Evolutionary conservation across 2,888 invertebrate genomes (phyloP).

Genomic region (Subacronicta megacephala): DNA sequence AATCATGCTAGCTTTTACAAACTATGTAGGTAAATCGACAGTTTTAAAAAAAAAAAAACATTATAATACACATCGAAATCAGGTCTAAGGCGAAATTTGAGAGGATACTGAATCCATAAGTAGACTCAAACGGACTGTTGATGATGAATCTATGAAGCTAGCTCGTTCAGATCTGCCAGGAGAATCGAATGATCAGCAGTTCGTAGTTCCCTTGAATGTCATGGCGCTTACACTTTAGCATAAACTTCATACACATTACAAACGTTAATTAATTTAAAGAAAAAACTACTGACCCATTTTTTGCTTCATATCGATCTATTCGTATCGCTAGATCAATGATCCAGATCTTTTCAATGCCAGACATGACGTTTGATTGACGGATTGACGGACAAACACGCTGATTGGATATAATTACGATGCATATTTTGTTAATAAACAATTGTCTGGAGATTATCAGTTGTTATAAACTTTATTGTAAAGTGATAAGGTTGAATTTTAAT

Average conservation of each 20-base stretch:
- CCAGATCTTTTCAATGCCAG: slow-evolving; percentile 72
- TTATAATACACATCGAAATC: too few species aligned
- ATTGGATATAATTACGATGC: slow-evolving; percentile 88
- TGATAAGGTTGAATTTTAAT: slow-evolving; percentile 32
- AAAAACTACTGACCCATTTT: slow-evolving; percentile 64
- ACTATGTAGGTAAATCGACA: too few species aligned
- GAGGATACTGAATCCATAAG: too few species aligned
- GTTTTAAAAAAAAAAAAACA: too few species aligned
- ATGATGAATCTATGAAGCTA: too few species aligned
- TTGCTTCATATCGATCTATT: slow-evolving; percentile 61
- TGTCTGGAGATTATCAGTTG: slow-evolving; percentile 47
- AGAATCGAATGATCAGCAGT: too few species aligned
- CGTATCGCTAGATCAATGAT: slow-evolving; percentile 71
- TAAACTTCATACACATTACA: slow-evolving; percentile 29
- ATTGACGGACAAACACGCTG: slow-evolving; percentile 81
- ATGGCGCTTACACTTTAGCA: slow-evolving; percentile 24
- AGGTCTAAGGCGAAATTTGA: too few species aligned
- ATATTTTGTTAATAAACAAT: slow-evolving; percentile 78
- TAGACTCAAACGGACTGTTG: too few species aligned
- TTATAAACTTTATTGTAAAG: background rate
- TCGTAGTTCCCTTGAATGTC: slow-evolving; percentile 32
- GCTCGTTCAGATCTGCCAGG: too few species aligned
- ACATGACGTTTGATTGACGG: slow-evolving; percentile 76
- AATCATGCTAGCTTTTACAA: too few species aligned
- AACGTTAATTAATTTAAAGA: slow-evolving; percentile 57